Evolutionary conservation across 2,888 invertebrate genomes (phyloP).

Genomic region (Anthophora plumipes): DNA sequence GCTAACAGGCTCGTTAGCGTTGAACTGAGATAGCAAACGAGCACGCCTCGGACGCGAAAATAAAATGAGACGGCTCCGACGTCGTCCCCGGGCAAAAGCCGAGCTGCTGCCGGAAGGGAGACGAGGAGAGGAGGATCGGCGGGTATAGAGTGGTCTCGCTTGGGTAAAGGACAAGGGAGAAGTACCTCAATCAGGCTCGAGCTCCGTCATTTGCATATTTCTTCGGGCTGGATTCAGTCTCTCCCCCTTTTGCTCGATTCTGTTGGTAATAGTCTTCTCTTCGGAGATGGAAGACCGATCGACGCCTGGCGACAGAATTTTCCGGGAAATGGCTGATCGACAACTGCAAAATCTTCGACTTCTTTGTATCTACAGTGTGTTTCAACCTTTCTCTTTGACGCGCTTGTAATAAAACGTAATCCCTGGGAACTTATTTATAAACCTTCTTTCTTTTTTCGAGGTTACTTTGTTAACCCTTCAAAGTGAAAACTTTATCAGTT

Average conservation of each 20-base stretch:
- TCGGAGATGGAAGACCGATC: not conserved
- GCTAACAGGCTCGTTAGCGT: conserved; percentile 84
- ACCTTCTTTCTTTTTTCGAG: no score
- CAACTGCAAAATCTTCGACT: no score
- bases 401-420: no score
- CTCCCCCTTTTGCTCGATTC: not conserved
- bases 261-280: not conserved
- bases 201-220: conserved; percentile 78
- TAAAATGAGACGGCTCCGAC: conserved; percentile 72
- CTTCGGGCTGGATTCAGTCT: conserved; percentile 78
- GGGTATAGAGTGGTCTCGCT: conserved; percentile 46
- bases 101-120: conserved; percentile 24
- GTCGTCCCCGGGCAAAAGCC: conserved; percentile 63
- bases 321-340: not conserved
- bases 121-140: conserved; percentile 21
- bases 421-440: no score
- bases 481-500: no score
- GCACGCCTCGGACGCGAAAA: conserved; percentile 76
- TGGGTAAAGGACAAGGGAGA: conserved; percentile 48
- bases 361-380: no score
- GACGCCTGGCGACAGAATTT: not conserved
- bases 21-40: conserved; percentile 82
- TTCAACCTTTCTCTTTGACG: no score
- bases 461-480: no score
- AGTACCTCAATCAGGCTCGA: conserved; percentile 75